Evolutionary conservation across 2,888 invertebrate species (phyloP), one percentile per base, ranked within the genome.

Genomic region (Eledona agricola): DNA sequence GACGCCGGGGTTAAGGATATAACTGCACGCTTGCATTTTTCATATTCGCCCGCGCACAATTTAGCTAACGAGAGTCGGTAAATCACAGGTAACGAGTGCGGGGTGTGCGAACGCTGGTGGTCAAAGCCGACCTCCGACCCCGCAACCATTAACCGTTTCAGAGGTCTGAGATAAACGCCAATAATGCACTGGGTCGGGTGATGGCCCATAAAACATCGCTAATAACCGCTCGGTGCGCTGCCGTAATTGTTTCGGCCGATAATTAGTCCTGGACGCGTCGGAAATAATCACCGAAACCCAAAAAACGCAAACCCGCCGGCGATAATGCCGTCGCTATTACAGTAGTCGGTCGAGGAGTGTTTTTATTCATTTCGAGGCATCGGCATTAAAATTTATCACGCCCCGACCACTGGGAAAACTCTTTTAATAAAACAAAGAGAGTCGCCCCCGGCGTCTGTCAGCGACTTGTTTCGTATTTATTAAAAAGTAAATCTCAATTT

Each of bases 401-500:
- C 16, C 9, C 15, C 12, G 17, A n/a, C 5, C 22, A 31, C 23
- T 32, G 31, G 4, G 28, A 37, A 38, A 53, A 49, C 17, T 49
- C 38, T 47, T 67, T 67, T 64, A 67, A 63, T 67, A 67, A 67
- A 67, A 67, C 64, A 66, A 61, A 67, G 60, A 64, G 66, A 58
- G 64, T 62, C 59, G 57, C 38, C 57, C 59, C 51, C 37, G 59
- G 40, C 55, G 61, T 58, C 60, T 62, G 67, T 65, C 66, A 61
- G 49, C 55, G 52, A 55, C 42, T 51, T 60, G 58, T 57, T 59
- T 59, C 51, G 57, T 62, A 59, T 64, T 70, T 72, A 73, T 73
- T 71, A 72, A 72, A 69, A 67, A 68, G 57, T 63, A 63, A 66
- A 70, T 68, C 63, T 60, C 59, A 61, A 62, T 65, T 57, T 62